Conservation (phyloP, 2,797 vertebrate genomes). For the Apodemus agrarius region DNA sequence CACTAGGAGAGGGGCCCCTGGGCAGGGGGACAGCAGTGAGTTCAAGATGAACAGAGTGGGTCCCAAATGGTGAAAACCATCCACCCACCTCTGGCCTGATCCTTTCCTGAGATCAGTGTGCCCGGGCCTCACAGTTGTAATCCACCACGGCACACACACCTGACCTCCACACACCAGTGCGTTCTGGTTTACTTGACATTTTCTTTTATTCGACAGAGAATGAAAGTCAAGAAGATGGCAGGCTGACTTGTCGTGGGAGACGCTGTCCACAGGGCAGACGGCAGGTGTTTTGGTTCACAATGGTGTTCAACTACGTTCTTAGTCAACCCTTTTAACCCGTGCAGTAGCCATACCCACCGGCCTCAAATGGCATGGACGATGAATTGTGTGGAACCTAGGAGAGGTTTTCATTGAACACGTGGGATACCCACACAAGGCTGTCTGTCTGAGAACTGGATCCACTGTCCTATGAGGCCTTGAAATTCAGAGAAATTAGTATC, state of each 20-base stretch:
- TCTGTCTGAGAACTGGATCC: background rate
- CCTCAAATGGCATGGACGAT: background rate
- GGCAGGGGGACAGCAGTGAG: accelerated
- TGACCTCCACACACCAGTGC: constrained; percentile 35
- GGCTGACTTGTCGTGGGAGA: background rate
- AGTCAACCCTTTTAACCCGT: background rate
- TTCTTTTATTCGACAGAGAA: constrained; percentile 48
- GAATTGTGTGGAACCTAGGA: background rate
- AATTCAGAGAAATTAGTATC: background rate
- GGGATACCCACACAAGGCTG: background rate
- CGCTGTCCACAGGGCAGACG: background rate
- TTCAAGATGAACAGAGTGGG: accelerated
- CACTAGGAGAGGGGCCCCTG: background rate
- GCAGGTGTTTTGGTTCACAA: background rate
- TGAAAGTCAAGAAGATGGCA: background rate
- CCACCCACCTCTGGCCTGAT: background rate
- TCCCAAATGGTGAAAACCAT: accelerated
- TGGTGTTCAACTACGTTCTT: background rate
- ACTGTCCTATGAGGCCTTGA: background rate
- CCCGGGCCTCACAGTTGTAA: constrained; percentile 51
- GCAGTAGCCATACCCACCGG: background rate
- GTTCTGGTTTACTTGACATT: constrained; percentile 54
- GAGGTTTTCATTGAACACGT: background rate
- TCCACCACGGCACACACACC: constrained; percentile 39
- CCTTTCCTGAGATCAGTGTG: too few relatives aligned